Evolutionary conservation across 2,113 vertebrate genomes (phyloP), one percentile per base, ranked within the genome.

Genomic region (Corydoras maculifer): DNA sequence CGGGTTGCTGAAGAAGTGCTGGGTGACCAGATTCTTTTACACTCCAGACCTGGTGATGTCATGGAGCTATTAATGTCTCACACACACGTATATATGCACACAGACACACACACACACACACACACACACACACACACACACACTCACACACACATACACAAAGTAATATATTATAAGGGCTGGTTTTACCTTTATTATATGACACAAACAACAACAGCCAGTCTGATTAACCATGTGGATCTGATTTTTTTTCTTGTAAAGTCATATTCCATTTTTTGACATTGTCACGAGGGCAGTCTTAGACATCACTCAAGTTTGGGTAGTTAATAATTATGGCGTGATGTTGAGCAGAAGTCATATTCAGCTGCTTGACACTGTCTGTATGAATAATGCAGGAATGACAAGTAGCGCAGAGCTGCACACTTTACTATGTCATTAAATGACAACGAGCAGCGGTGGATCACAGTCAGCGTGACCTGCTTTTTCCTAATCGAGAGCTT

Each of bases 11-110:
- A 13, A 10, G 29, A 54, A 75, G 80, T 77, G 75, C 82, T 54
- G 75, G 77, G 66, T 80, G 75, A 80, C 76, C 75, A 78, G 78
- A 77, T 83, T 77, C 82, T 79, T 66, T 82, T 82, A 78, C 82
- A 82, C 68, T 14, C 32, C 63, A 73, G 77, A 58, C 73, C 68
- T 15, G 4, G 31, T 79, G 78, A 82, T 65, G 73, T 82, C 78
- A 78, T 70, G 29, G 55, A 71, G 69, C 64, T 62, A 53, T 61
- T 54, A 31, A 58, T 49, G 48, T 29, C 14, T 15, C 65, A 30
- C 15, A 55, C 50, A 75, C 49, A 18, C 69, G 48, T 35, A 30
- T 60, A 63, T 31, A 63, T 51, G 63, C 64, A 64, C 55, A 68
- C 66, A 73, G 61, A 61, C 58, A 75, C 62, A 62, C 15, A 43